Evolutionary conservation across 2,888 invertebrate genomes (phyloP), one percentile per base, ranked within the genome.

Genomic region (Slavum lentiscoides): DNA sequence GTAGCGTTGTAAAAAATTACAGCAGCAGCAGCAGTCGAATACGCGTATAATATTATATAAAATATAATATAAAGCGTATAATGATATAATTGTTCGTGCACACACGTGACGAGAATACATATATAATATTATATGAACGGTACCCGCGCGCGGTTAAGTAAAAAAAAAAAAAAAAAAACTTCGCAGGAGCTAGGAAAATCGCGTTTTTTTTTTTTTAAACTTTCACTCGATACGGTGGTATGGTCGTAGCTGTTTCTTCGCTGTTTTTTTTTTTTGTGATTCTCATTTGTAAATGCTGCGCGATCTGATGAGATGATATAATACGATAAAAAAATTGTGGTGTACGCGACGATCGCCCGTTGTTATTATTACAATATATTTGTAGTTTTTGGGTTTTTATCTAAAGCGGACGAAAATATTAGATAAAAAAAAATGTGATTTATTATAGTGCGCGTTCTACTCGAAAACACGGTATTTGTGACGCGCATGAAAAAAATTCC

Each of bases 31-130:
- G 49, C 49, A 53, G 49, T 30, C 30, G 30, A 30, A 30, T 30
- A 30, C 30, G 8, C 23, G 17, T 9, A 11, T 11, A 9, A 43
- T 43, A 9, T 43, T 43, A 43, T 43, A 43, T 43, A n/a, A n/a
- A n/a, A 30, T 30, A 30, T 30, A n/a, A 43, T 43, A 43, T 43
- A 43, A 2, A 43, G 6, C 11, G 7, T 43, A 37, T n/a, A 74
- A 74, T 66, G 64, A 30, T 30, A 74, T 74, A 74, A 74, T 74
- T 74, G 66, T 74, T 74, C 74, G 74, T 74, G 74, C 39, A 17
- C 74, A 64, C 49, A 23, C 58, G 15, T 37, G 53, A 53, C 21
- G 66, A 15, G 53, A 5, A 7, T 59, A 43, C 13, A 4, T 43
- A 21, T 49, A 17, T 17, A 15, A 8, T 49, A 30, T 2, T 30